phyloP scores from a whole-genome alignment of 2,888 invertebrate genomes.

The Volucella zonaria region DNA sequence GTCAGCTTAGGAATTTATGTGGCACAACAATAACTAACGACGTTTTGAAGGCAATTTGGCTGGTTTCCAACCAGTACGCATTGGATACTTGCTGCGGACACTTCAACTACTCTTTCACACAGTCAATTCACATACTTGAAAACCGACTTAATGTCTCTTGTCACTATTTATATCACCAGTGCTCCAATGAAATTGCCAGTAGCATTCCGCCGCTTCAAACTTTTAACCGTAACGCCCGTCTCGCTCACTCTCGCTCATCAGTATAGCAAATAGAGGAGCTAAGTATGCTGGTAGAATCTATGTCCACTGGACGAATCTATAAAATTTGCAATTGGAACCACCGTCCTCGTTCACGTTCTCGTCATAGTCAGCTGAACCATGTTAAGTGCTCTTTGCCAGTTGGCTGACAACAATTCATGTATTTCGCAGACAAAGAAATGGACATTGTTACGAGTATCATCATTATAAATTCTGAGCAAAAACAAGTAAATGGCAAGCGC shows the following conservation, averaged over 20 bases:
- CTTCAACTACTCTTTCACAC: no score
- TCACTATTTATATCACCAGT: neutral
- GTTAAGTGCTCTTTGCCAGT: neutral
- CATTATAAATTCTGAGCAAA: neutral
- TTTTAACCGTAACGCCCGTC: no score
- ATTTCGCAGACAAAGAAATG: neutral
- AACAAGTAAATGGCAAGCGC: no score
- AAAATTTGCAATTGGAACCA: no score
- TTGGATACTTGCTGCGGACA: no score
- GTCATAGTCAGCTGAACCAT: neutral
- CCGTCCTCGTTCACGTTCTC: no score
- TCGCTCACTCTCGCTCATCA: no score
- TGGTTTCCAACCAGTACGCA: no score
- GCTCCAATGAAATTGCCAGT: conserved; percentile 8
- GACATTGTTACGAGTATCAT: neutral
- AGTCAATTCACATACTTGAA: no score
- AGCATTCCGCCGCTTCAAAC: neutral
- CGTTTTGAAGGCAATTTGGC: no score
- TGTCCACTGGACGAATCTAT: neutral
- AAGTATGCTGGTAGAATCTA: neutral
- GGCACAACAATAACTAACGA: neutral
- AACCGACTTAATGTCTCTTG: neutral
- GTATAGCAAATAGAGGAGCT: conserved; percentile 2
- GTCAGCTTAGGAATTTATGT: conserved; percentile 20
- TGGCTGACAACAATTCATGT: neutral